phyloP scores from a whole-genome alignment of 2,797 vertebrate genomes.

The Natrix natrix region DNA sequence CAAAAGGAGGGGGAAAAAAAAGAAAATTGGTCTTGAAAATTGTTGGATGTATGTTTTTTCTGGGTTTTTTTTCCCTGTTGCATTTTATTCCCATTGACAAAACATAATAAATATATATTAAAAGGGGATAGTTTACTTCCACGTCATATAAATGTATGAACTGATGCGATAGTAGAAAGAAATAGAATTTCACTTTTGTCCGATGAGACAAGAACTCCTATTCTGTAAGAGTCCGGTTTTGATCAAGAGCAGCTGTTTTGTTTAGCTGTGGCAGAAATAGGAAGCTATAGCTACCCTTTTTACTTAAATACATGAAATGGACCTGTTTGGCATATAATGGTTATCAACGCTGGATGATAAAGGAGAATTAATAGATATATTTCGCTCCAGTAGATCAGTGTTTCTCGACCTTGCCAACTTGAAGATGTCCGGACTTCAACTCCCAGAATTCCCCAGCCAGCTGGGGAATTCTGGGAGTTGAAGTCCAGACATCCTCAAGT shows the following conservation, averaged over 20 bases:
- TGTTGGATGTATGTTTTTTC: not conserved
- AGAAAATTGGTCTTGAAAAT: not conserved
- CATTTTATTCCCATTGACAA: not conserved
- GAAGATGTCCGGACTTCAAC: too few species aligned
- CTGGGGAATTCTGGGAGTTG: too few species aligned
- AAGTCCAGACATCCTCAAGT: too few species aligned
- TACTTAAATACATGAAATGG: not conserved
- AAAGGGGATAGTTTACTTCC: not conserved
- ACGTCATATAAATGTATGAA: not conserved
- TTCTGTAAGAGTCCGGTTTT: not conserved
- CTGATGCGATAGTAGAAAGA: not conserved
- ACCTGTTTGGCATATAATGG: not conserved
- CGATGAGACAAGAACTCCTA: not conserved
- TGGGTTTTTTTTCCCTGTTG: not conserved
- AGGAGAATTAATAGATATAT: not conserved
- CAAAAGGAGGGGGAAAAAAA: accelerated
- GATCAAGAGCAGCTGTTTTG: not conserved
- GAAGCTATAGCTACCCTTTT: not conserved
- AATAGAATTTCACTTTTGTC: not conserved
- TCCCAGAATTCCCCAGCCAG: too few species aligned
- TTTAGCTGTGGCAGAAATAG: not conserved
- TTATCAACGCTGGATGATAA: not conserved
- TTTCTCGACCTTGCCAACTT: too few species aligned
- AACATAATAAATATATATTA: not conserved
- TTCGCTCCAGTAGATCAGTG: not conserved